Base-by-base conservation (phyloP, 2,888 invertebrate species). In the Kryphioiulus occultus region DNA sequence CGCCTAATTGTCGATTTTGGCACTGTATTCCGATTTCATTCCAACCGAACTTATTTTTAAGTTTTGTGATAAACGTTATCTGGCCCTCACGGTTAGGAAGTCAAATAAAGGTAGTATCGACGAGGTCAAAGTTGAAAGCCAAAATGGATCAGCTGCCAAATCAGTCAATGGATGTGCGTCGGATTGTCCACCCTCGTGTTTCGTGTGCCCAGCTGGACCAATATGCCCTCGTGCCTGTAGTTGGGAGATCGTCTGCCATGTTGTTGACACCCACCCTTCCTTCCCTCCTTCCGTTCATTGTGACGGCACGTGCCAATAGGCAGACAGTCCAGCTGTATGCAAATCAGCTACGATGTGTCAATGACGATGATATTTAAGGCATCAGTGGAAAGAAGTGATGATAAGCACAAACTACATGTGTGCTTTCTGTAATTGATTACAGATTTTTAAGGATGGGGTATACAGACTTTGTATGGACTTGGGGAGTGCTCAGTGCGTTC, bases 251-350 rank as follows among this genome's bases (percentile, higher is more conserved):
- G 68, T 26, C 68, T 22, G 22, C 22, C 22, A 22, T 68, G 68
- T 26, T 78, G 78, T 78, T 78, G 78, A 78, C 78, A 78, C 30
- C 42, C 44, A 15, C 85, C 85, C 35, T n/a, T 5, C 26, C 84
- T 22, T 22, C 42, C 85, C 42, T 10, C 17, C 17, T 78, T 5
- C 78, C 78, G 78, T 78, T 17, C 30, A 78, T 78, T 78, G 78
- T 85, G 44, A 39, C 10, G 85, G 85, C 85, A 85, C 85, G 85
- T 85, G 85, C 85, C 85, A 85, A 42, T 42, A 39, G 44, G n/a
- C 39, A 39, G 35, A 84, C 39, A 22, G 42, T 42, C 85, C 85
- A 85, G 85, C 85, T 85, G 85, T 85, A 85, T 85, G 85, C 44
- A 39, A 85, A 85, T 39, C 12, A 39, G 42, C 39, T n/a, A 17